Base-by-base conservation (phyloP, 2,113 vertebrate species). In the Nycticebus coucang region DNA sequence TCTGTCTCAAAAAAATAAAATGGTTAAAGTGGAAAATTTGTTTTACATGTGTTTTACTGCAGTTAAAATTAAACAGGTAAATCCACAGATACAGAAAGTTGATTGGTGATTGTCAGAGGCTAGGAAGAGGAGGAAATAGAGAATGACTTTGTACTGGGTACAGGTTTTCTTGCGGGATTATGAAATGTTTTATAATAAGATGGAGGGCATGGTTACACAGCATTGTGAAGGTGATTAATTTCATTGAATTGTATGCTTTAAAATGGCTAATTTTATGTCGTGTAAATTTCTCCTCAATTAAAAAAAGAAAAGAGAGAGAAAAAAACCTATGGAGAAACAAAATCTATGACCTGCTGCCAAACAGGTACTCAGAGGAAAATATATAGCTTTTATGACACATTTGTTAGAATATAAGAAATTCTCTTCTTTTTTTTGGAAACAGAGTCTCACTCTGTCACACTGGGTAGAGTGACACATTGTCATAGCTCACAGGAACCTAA, bases 21-120 rank as follows among this genome's bases (percentile, higher is more conserved):
- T 89, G 45, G 77, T 33, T 55, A 41, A 45, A 57, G 17, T 57
- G 78, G 41, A 57, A 45, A 82, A 30, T 74, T 74, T 45, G 41
- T 74, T 21, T 74, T 41, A 74, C 71, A 45, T 57, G 37, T 62
- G n/a, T 82, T 91, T 72, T 82, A n/a, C 68, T 66, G 41, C 57
- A 79, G 41, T 84, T 50, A 90, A 89, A 95, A 62, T 72, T n/a
- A 89, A 81, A n/a, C 41, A 77, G 75, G 37, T 83, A 24, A 53
- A 87, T 77, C 53, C 41, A 28, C 18, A 87, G 85, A 71, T 62
- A 87, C 50, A 13, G 60, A 57, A 64, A 60, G 26, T 12, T 33
- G 21, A 69, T 17, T 30, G 50, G 33, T 62, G 18, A 53, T 69
- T 55, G 74, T 74, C 13, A 60, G 62, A 66, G 24, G 37, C 84